A percentile compares a stretch with the other conserved stretches of the same genome.
phyloP scores from a whole-genome alignment of 2,113 vertebrate species.

The Turdus rufiventris region DNA sequence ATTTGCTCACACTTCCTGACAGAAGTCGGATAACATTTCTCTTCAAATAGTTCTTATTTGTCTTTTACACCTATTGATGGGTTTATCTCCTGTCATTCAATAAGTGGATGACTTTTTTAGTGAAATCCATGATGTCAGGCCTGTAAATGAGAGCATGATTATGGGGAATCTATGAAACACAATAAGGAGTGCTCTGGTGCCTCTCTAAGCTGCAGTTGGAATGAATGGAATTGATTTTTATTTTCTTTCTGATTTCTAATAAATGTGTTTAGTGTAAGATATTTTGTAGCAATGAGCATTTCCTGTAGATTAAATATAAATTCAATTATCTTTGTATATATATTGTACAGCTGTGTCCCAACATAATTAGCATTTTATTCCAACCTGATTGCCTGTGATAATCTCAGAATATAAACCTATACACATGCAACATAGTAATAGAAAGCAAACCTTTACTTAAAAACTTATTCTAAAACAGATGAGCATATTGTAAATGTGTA shows the following conservation, averaged over 20 bases:
- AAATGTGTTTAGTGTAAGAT: background rate
- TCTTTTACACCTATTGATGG: conserved; percentile 60
- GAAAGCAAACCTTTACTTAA: background rate
- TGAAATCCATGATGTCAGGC: conserved; percentile 25
- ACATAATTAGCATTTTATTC: background rate
- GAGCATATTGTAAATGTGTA: background rate
- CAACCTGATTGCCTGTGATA: background rate
- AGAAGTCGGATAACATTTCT: conserved; percentile 59
- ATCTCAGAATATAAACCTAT: background rate
- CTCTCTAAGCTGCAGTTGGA: background rate
- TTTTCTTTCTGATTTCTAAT: conserved; percentile 35
- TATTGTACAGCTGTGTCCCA: background rate
- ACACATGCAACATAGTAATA: background rate
- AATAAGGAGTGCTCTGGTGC: background rate
- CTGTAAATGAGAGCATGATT: conserved; percentile 8
- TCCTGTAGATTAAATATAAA: background rate
- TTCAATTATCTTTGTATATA: background rate
- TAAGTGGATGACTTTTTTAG: conserved; percentile 47
- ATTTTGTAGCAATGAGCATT: background rate
- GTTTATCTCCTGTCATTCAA: conserved; percentile 58
- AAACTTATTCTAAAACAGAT: background rate
- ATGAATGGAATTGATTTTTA: conserved; percentile 14
- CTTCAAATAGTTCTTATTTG: conserved; percentile 59
- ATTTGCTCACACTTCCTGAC: conserved; percentile 44
- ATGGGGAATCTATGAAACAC: background rate